Evolutionary conservation across 2,888 invertebrate genomes (phyloP), one percentile per base, ranked within the genome.

Genomic region (Coleophora deauratella): DNA sequence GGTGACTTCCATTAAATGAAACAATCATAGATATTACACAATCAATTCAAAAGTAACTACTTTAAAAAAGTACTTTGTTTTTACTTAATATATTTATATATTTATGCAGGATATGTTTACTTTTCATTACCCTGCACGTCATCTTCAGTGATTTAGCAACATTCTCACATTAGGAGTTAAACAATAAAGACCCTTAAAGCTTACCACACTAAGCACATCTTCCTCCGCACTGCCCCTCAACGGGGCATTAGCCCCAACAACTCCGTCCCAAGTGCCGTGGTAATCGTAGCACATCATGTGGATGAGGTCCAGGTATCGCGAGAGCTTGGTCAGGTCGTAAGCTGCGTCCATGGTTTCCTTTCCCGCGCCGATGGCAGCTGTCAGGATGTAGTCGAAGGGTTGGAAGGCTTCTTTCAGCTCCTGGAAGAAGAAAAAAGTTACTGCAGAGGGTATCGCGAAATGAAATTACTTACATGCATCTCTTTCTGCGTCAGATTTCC

Each of bases 251-350:
- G 93, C 90, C 0, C 93, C 92, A 0, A 93, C 89, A 43, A 80
- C 84, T 0, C 84, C 84, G 54, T 95, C 93, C 95, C 95, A 95
- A 6, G 91, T 88, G 0, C 95, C 95, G 53, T 95, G 94, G 68
- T 95, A 96, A 70, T 96, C 96, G 67, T 96, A 96, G 46, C 93
- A 92, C 95, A 95, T 96, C 66, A 95, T 88, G 55, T 95, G 94
- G 31, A 95, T 87, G 42, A 88, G 90, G 66, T 93, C 91, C 33
- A 93, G 66, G 61, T 91, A 89, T 0, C 88, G 72, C 11, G 91
- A 89, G 10, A 96, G 78, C 49, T 90, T 88, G 6, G 88, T 81
- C 10, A 96, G 86, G 65, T 95, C 91, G 59, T 96, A 96, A 0
- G 92, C 93, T 1, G 87, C 73, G 46, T 94, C 91, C 59, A 95